These are phyloP conservation scores for Acanthosoma haemorrhoidale DNA, from an alignment of 2,888 invertebrate species.

Conservation along the genomic window DNA sequence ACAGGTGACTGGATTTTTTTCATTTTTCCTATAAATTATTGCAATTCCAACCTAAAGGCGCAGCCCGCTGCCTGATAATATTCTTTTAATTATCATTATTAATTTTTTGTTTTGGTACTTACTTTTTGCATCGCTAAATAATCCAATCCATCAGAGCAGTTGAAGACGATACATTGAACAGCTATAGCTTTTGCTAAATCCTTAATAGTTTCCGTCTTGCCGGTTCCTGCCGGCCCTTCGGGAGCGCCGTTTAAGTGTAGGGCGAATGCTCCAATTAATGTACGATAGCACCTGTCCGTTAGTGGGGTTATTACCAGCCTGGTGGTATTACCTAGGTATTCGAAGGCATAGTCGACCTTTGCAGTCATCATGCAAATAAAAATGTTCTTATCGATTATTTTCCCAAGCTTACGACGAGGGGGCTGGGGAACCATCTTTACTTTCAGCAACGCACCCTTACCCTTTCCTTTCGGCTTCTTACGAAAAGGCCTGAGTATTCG, in stretches of 20 bases:
- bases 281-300: conserved; percentile 75
- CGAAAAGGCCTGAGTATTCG: too few relatives aligned
- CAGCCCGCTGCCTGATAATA: background rate
- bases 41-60: too few relatives aligned
- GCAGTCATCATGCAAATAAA: conserved; percentile 64
- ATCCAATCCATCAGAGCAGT: conserved; percentile 80
- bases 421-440: too few relatives aligned
- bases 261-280: conserved; percentile 75
- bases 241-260: conserved; percentile 78
- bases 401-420: too few relatives aligned
- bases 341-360: conserved; percentile 71
- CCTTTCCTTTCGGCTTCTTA: too few relatives aligned
- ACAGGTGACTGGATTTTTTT: too few relatives aligned
- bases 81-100: background rate
- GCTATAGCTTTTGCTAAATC: conserved; percentile 88
- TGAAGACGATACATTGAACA: conserved; percentile 83
- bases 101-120: background rate
- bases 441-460: too few relatives aligned
- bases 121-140: conserved; percentile 79
- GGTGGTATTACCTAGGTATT: conserved; percentile 77
- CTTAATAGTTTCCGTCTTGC: conserved; percentile 61
- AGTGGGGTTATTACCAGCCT: conserved; percentile 69
- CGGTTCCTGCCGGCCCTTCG: conserved; percentile 66
- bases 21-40: too few relatives aligned
- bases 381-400: too few relatives aligned